Base-by-base conservation (phyloP, 2,888 invertebrate genomes). In the Thera britannica region DNA sequence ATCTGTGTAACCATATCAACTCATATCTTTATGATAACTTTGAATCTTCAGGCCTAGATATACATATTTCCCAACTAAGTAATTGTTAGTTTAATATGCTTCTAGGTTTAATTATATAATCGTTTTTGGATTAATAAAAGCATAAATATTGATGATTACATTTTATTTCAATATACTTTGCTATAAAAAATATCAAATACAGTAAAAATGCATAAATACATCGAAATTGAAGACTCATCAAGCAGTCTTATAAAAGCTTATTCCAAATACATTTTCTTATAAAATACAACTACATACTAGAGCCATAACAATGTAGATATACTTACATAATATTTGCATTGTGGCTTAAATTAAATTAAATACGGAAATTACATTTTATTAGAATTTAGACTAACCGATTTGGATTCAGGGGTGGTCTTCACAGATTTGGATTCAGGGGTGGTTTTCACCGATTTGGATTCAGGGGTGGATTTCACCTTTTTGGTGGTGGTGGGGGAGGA, bases 391-490 rank as follows among this genome's bases (percentile, higher is more conserved):
- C 82, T 84, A 34, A 82, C 79, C 1, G 93, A 90, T 71, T 92
- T 23, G 23, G 23, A 23, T 23, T 23, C 23, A 23, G 23, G 23
- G 23, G 23, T 23, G 23, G 23, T 23, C 23, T 23, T 23, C 23
- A 23, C 23, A 0, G 23, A 23, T 23, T 23, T 23, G 23, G 23
- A 1, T 23, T 23, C 23, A 23, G 23, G 23, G 23, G 23, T 23
- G 23, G 23, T 23, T 23, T 23, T 23, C 23, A 23, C 23, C 23
- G 23, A 23, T 23, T 23, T 92, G 0, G 84, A 84, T 76, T 92
- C 90, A 12, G 92, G 92, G 49, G 91, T 90, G 11, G 90, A 72
- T 64, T 90, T 91, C 66, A 90, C 86, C 62, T 80, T 79, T 67
- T 81, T 82, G 68, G 86, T 71, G 75, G 88, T 90, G 75, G 89